Conservation (phyloP, 1,140 invertebrate genomes). For the Eurosta solidaginis region DNA sequence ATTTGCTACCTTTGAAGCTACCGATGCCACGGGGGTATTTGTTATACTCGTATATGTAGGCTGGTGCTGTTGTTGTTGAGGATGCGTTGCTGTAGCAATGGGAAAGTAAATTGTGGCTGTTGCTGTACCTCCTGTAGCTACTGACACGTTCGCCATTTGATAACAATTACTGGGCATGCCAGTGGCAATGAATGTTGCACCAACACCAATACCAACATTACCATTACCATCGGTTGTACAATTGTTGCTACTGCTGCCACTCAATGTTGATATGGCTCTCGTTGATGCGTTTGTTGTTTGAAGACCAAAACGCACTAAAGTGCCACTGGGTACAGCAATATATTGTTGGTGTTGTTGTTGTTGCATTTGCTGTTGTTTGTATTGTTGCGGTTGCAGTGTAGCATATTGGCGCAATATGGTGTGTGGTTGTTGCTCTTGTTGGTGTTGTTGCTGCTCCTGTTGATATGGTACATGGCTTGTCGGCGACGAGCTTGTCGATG, state of each 20-base stretch:
- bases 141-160: slow-evolving; percentile 27
- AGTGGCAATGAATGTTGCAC: not conserved
- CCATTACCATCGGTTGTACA: not conserved
- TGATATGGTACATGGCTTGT: slow-evolving; percentile 24
- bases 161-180: slow-evolving; percentile 28
- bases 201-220: slow-evolving; percentile 6
- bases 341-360: slow-evolving; percentile 50
- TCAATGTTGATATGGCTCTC: not conserved
- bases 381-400: slow-evolving; percentile 19
- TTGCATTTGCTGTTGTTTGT: slow-evolving; percentile 39
- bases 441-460: slow-evolving; percentile 2
- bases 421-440: not conserved
- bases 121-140: slow-evolving; percentile 11
- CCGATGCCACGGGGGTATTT: not conserved
- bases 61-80: slow-evolving; percentile 31
- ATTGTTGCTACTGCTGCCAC: slow-evolving; percentile 6
- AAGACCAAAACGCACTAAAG: slow-evolving; percentile 50
- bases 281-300: slow-evolving; percentile 32
- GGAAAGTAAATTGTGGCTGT: slow-evolving; percentile 56
- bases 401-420: not conserved
- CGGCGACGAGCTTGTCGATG: slow-evolving; percentile 32
- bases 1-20: not conserved
- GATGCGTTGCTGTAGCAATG: slow-evolving; percentile 39
- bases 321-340: slow-evolving; percentile 52
- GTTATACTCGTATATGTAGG: slow-evolving; percentile 29